phyloP scores from a whole-genome alignment of 2,797 vertebrate genomes.

The Prionace glauca region DNA sequence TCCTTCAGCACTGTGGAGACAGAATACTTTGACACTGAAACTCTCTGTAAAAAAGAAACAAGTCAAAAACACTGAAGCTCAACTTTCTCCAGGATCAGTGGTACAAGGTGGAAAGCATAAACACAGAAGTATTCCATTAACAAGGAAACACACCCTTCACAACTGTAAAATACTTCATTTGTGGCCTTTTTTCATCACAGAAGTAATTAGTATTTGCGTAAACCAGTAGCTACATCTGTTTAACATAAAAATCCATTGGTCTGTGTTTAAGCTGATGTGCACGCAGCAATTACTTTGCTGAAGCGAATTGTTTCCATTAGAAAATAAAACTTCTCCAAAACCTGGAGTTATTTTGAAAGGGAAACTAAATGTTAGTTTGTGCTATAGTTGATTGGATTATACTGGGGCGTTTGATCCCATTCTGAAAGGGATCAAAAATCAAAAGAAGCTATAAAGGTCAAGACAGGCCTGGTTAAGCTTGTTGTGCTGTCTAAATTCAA shows the following conservation, averaged over 20 bases:
- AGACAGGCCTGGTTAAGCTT: constrained; percentile 27
- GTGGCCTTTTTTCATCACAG: background rate
- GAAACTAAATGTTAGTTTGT: constrained; percentile 32
- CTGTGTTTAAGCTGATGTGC: background rate
- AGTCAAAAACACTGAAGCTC: background rate
- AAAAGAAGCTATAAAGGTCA: constrained; percentile 39
- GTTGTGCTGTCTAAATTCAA: constrained; percentile 23
- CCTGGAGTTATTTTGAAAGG: constrained; percentile 14
- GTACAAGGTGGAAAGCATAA: background rate
- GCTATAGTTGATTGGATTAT: constrained; percentile 40
- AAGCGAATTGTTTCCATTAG: constrained; percentile 31
- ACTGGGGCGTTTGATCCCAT: constrained; percentile 33
- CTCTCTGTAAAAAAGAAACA: background rate
- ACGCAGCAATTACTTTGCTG: background rate
- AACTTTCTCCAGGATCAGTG: too few relatives aligned
- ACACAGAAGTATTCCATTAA: background rate
- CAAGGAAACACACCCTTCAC: background rate
- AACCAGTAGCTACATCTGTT: constrained; percentile 7
- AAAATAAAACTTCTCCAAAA: background rate
- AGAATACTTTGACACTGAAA: background rate
- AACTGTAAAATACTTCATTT: background rate
- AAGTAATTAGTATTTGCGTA: constrained; percentile 30
- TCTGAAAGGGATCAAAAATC: constrained; percentile 38
- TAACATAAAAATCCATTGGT: background rate
- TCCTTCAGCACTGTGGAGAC: background rate